Evolutionary conservation across 64 coral and sea anemone species (phyloP).

Genomic region (Pocillopora verrucosa): DNA sequence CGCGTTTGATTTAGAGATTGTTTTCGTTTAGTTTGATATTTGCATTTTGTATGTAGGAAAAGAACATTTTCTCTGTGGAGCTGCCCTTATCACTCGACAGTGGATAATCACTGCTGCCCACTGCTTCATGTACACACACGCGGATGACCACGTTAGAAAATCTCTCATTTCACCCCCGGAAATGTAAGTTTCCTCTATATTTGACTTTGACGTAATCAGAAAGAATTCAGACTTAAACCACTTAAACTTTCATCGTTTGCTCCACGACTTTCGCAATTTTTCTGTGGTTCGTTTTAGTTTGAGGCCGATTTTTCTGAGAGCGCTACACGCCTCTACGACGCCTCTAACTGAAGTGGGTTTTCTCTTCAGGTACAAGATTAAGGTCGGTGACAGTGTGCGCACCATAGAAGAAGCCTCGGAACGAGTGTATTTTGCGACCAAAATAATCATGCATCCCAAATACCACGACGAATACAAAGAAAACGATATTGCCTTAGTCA

Average conservation of each 20-base stretch:
- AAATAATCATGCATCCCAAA: conserved; percentile 39
- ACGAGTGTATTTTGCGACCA: not conserved
- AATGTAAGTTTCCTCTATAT: not conserved
- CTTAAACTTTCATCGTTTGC: too few relatives aligned
- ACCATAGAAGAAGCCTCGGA: conserved; percentile 16
- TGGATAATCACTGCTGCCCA: conserved; percentile 65
- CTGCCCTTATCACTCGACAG: conserved; percentile 27
- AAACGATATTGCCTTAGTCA: conserved; percentile 75
- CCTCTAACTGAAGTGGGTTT: not conserved
- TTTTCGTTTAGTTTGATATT: not conserved
- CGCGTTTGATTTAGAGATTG: not conserved
- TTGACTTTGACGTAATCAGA: not conserved
- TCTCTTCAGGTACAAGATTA: conserved; percentile 36
- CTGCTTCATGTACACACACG: conserved; percentile 32
- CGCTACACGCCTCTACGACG: too few relatives aligned
- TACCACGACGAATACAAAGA: conserved; percentile 2
- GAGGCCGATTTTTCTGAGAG: too few relatives aligned
- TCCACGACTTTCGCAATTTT: too few relatives aligned
- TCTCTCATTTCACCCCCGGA: not conserved
- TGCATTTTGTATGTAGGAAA: not conserved
- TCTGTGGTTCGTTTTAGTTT: too few relatives aligned
- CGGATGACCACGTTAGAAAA: not conserved
- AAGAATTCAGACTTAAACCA: too few relatives aligned
- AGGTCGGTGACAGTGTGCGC: conserved; percentile 41
- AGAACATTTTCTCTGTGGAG: conserved; percentile 38